Evolutionary conservation across 92 coral and sea anemone genomes (phyloP).

Genomic region (Parazoanthus atlanticus): DNA sequence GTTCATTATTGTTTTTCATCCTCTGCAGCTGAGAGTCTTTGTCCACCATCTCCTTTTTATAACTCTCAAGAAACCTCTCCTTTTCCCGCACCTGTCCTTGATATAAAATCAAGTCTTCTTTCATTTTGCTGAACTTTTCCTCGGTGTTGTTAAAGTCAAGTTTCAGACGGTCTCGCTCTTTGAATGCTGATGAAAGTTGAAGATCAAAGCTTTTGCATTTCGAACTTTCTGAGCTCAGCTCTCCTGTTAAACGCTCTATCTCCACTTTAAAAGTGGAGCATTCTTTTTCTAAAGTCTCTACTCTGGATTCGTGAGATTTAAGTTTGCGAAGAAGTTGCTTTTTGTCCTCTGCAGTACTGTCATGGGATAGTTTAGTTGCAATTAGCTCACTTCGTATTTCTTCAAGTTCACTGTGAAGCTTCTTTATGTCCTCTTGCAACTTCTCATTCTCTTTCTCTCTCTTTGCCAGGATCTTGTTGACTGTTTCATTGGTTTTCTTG

Average conservation of each 20-base stretch:
- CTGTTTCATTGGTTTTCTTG: constrained; percentile 27
- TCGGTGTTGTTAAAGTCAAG: neutral
- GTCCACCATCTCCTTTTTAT: neutral
- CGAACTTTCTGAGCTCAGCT: neutral
- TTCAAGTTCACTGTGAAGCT: constrained; percentile 1
- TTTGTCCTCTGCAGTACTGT: constrained; percentile 1
- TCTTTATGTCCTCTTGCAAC: neutral
- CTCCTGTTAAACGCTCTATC: neutral
- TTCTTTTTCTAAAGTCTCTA: constrained; percentile 17
- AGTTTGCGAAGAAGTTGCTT: constrained; percentile 17
- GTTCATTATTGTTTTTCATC: neutral
- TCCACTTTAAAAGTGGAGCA: neutral
- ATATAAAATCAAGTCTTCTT: neutral
- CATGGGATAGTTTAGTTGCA: neutral
- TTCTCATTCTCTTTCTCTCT: constrained; percentile 18
- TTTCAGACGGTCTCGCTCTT: constrained; percentile 10
- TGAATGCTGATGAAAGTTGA: constrained; percentile 9
- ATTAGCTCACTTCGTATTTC: neutral
- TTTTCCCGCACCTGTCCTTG: constrained; percentile 15
- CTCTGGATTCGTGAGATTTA: neutral
- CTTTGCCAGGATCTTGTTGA: neutral
- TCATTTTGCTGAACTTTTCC: neutral
- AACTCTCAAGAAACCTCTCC: neutral
- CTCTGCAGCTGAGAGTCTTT: constrained; percentile 7
- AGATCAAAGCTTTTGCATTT: neutral